Base-by-base conservation (phyloP, 2,888 invertebrate genomes). In the Synergus umbraculus region DNA sequence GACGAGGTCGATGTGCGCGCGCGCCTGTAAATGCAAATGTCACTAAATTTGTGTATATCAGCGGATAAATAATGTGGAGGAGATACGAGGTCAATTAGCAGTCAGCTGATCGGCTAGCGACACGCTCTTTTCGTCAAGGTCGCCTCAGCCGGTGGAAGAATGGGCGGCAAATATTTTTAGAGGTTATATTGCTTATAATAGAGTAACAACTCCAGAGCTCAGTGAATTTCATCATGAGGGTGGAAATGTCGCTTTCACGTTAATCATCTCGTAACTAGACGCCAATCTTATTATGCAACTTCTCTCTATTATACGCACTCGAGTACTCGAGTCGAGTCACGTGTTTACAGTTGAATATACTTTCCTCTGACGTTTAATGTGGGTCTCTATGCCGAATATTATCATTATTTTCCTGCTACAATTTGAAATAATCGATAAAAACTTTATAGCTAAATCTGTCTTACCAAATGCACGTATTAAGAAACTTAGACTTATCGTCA, bases 281-380 rank as follows among this genome's bases (percentile, higher is more conserved):
- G 80, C 82, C 80, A 78, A 83, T 83, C 84, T 83, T 83, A 77
- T 82, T 82, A 86, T 82, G 83, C 82, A 86, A 86, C 84, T 85
- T 85, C 85, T 85, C 85, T 44, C 29, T 29, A 29, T 29, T 29
- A 5, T 37, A 54, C 73, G 73, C 46, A 86, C 84, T 85, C 83
- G 84, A 82, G 82, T 80, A 77, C 82, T 81, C 82, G 82, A 82
- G 79, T 66, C 63, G 80, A 78, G 77, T 83, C 81, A 79, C 76
- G 82, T 83, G 85, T 84, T 84, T 83, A 80, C 85, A 79, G 83
- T 79, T 78, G 79, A 78, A 81, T 79, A 82, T 76, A 77, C 77
- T 76, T 73, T 82, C 80, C 83, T 83, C 81, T 82, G 83, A 76
- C 78, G 79, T 82, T 82, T 83, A 81, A 82, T 80, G 80, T 82